Base-by-base conservation (phyloP, 2,888 invertebrate genomes). In the Ormyrus rosae region DNA sequence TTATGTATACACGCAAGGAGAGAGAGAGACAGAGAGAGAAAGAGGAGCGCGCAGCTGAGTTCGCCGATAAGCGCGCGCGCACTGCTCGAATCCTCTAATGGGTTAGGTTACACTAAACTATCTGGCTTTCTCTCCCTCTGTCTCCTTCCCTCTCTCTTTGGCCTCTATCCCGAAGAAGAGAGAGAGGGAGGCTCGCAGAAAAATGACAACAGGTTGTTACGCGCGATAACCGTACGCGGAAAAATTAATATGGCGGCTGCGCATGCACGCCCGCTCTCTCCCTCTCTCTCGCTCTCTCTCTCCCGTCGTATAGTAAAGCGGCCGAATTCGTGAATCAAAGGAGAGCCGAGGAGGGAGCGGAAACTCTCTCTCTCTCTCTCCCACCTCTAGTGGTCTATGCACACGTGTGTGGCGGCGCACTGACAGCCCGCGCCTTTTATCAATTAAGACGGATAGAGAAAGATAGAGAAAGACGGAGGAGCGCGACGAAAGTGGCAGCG, bases 121-220 rank as follows among this genome's bases (percentile, higher is more conserved):
- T 2, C 46, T 63, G 46, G 11, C 48, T 8, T 7, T 50, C 50
- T 65, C 1, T 63, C 63, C 10, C 46, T 63, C 63, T 46, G 5
- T 46, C 1, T 10, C 48, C 19, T 19, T 19, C 19, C 19, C 19
- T 19, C 19, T 19, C 19, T 19, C 19, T 19, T 19, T 19, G 19
- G 19, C 19, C 19, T 19, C 19, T 19, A 19, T 19, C 19, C 19
- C 19, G 19, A 19, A 19, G 19, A 19, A 19, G 19, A 19, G 19
- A 19, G 19, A 19, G 19, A 19, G 19, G 45, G 34, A 34, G 7
- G 34, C 19, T 11, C 63, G 46, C 46, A 45, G 58, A 69, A 58
- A 69, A 58, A 69, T 58, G 65, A 73, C 65, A 65, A 74, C 65
- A 74, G 65, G 74, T 74, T 74, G 74, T 50, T 56, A 48, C 58